A percentile compares a stretch with the other conserved stretches of the same genome.
phyloP scores from a whole-genome alignment of 2,888 invertebrate genomes.

The Baronia brevicornis region DNA sequence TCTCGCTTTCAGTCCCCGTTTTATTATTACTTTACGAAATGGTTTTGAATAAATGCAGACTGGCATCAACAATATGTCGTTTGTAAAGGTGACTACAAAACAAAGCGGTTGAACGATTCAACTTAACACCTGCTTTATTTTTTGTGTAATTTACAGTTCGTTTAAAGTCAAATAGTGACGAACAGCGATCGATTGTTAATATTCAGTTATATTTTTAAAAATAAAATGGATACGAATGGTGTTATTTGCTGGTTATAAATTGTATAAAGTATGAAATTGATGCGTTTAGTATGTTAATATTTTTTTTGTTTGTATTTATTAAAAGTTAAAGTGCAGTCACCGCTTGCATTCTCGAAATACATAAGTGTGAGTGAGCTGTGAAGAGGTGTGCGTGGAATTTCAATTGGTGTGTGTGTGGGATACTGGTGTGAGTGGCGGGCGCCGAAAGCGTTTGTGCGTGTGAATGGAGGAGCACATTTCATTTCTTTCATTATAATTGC shows the following conservation, averaged over 20 bases:
- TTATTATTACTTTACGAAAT: slow-evolving; percentile 70
- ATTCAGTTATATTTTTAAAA: too few relatives aligned
- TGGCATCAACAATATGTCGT: slow-evolving; percentile 69
- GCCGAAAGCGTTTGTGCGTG: slow-evolving; percentile 71
- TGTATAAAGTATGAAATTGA: slow-evolving; percentile 39
- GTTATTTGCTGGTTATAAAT: slow-evolving; percentile 17
- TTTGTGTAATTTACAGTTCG: slow-evolving; percentile 24
- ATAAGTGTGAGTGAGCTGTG: slow-evolving; percentile 44
- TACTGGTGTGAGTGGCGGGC: slow-evolving; percentile 30
- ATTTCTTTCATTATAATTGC: slow-evolving; percentile 68
- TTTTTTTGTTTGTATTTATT: slow-evolving; percentile 75
- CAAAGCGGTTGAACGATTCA: slow-evolving; percentile 62
- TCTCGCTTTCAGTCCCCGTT: slow-evolving; percentile 54
- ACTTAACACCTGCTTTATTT: slow-evolving; percentile 61
- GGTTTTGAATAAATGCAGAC: slow-evolving; percentile 64
- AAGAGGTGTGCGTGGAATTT: slow-evolving; percentile 35
- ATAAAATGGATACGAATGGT: slow-evolving; percentile 8
- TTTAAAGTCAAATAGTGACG: slow-evolving; percentile 11
- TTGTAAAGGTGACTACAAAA: slow-evolving; percentile 70
- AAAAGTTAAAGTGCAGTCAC: slow-evolving; percentile 74
- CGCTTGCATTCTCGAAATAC: slow-evolving; percentile 67
- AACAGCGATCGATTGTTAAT: slow-evolving; percentile 3
- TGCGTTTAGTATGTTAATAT: slow-evolving; percentile 58
- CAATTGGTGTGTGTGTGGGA: slow-evolving; percentile 45
- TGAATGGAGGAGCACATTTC: slow-evolving; percentile 74